Evolutionary conservation across 2,797 vertebrate species (phyloP), one percentile per base, ranked within the genome.

Genomic region (Microctenopoma lineatum): DNA sequence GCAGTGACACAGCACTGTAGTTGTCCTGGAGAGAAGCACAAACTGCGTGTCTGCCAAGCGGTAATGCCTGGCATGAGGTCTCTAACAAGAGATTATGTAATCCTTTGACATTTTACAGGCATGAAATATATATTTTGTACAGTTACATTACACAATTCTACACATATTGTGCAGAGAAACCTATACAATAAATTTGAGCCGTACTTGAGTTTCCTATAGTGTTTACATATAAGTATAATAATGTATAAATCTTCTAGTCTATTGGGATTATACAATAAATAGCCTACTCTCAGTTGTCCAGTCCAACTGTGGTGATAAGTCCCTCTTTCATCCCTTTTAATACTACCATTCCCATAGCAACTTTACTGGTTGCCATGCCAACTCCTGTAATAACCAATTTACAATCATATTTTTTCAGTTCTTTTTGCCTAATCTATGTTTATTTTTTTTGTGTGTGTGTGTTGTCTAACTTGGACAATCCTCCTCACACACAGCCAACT

Each of bases 351-450:
- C 62, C 84, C 85, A 85, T 85, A 79, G 88, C 83, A 89, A 85
- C 84, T 84, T 84, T 70, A 64, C n/a, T 42, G 61, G 90, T 89
- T 89, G 77, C 79, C 77, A 86, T 86, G 81, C 60, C 84, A 81
- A 87, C 84, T 45, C 63, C 27, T 64, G 59, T 61, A 64, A 75
- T 74, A 84, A 72, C 76, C 82, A 79, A 62, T 69, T 83, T 77
- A 84, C 77, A 56, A 13, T 58, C 29, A 70, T 6, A 3, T 77
- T 71, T 59, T 62, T 65, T 74, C 73, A 64, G 41, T 48, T 65
- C 56, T 66, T 62, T 70, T 63, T 70, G 51, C 67, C 69, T 77
- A 60, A 60, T 85, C 52, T 50, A 6, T 26, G 70, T 77, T 60
- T 55, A 75, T 58, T 48, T 75, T 84, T 73, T 34, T 2, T 29